Percentiles rank a stretch among this genome's conserved stretches.
These are phyloP conservation scores for Phengaris alcon DNA, from an alignment of 2,888 invertebrate species.

Conservation along the genomic window DNA sequence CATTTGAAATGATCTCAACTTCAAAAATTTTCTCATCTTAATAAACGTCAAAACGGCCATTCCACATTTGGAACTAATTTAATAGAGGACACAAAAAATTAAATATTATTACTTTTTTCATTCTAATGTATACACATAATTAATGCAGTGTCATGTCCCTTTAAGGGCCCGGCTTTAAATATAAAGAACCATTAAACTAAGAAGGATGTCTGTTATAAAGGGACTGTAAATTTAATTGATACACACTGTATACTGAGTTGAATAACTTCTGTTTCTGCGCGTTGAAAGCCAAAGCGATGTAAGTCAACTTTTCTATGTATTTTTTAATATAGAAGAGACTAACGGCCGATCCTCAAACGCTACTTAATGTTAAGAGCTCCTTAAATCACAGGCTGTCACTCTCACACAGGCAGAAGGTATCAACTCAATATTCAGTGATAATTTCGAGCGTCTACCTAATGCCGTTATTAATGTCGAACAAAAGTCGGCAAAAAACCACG, in stretches of 20 bases:
- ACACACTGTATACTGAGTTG: constrained; percentile 6
- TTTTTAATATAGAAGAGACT: no score
- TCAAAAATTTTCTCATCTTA: background rate
- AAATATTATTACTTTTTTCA: background rate
- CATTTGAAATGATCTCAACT: background rate
- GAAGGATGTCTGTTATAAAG: constrained; percentile 29
- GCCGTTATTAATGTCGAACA: no score
- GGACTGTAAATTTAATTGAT: constrained; percentile 36
- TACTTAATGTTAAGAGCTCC: no score
- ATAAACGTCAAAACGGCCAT: background rate
- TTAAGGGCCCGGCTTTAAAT: constrained; percentile 1
- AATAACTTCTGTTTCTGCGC: background rate
- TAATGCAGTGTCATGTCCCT: constrained; percentile 10
- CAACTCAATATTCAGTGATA: no score
- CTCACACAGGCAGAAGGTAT: no score
- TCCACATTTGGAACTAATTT: background rate
- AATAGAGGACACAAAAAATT: background rate
- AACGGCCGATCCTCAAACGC: no score
- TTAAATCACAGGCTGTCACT: no score
- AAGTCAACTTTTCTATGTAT: background rate
- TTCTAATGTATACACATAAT: constrained; percentile 16
- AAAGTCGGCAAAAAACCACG: no score
- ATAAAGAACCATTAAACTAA: constrained; percentile 22
- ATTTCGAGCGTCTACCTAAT: no score
- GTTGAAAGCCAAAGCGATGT: background rate